These are phyloP conservation scores for Spisula subtruncata DNA, from an alignment of 2,888 invertebrate genomes.

Conservation along the genomic window DNA sequence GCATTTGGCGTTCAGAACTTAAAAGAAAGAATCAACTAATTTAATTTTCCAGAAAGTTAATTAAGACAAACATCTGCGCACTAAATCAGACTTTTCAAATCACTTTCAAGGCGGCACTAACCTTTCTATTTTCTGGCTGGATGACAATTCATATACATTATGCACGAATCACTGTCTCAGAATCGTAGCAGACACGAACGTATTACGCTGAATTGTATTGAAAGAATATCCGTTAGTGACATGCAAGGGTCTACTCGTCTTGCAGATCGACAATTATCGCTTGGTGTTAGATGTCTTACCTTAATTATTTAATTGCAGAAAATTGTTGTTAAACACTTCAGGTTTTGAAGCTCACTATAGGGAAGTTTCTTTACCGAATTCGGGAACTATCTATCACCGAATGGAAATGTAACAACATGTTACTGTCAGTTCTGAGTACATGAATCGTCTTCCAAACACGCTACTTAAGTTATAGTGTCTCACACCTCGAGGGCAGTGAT, in stretches of 20 bases:
- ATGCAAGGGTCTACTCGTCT: not conserved
- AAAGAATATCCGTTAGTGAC: not conserved
- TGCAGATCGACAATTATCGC: not conserved
- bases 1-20: not conserved
- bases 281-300: not conserved
- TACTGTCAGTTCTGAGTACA: not conserved
- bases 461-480: not conserved
- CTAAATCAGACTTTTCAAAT: constrained; percentile 18
- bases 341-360: not conserved
- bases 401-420: not conserved
- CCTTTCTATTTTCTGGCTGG: not conserved
- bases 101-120: not conserved
- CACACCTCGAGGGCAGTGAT: too few species aligned
- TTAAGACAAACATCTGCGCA: constrained; percentile 21
- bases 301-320: not conserved
- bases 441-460: not conserved
- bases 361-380: not conserved
- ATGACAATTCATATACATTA: not conserved
- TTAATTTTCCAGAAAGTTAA: not conserved
- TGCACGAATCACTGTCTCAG: not conserved
- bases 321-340: not conserved
- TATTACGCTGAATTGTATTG: not conserved
- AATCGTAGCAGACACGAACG: not conserved
- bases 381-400: not conserved
- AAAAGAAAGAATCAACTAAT: not conserved